phyloP scores from a whole-genome alignment of 2,113 vertebrate genomes.

The Petaurus breviceps region DNA sequence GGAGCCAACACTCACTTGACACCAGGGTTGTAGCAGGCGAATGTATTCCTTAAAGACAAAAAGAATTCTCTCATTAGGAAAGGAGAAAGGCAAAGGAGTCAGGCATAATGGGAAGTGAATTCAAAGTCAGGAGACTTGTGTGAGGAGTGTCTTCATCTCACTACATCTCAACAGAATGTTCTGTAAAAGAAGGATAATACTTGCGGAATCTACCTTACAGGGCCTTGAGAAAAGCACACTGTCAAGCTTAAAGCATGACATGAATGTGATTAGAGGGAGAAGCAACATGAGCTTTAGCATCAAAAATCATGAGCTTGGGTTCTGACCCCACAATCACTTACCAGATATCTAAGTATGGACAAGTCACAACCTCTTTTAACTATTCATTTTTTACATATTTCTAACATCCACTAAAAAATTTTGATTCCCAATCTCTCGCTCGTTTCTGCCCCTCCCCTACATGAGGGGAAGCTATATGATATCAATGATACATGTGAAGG shows the following conservation, averaged over 20 bases:
- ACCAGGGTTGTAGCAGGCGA: slow-evolving; percentile 92
- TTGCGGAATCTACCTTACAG: not conserved
- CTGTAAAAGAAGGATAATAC: not conserved
- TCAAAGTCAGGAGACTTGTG: not conserved
- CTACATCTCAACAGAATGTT: not conserved
- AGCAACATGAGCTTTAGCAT: not conserved
- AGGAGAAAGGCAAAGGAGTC: not conserved
- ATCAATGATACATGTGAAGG: not conserved
- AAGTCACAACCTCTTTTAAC: too few species aligned
- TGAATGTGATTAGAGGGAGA: not conserved
- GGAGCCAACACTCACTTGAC: slow-evolving; percentile 95
- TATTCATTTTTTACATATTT: not conserved
- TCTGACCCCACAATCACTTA: too few species aligned
- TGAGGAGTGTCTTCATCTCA: not conserved
- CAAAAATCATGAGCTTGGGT: not conserved
- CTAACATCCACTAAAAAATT: not conserved
- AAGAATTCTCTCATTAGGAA: not conserved
- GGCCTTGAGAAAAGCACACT: not conserved
- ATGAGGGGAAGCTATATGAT: not conserved
- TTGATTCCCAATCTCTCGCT: not conserved
- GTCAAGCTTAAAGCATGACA: not conserved
- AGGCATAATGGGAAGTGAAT: not conserved
- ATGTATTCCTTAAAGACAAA: slow-evolving; percentile 90
- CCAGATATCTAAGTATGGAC: too few species aligned
- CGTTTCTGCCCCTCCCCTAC: not conserved